These are phyloP conservation scores for Pleuronectes platessa DNA, from an alignment of 2,113 vertebrate genomes.

Conservation along the genomic window DNA sequence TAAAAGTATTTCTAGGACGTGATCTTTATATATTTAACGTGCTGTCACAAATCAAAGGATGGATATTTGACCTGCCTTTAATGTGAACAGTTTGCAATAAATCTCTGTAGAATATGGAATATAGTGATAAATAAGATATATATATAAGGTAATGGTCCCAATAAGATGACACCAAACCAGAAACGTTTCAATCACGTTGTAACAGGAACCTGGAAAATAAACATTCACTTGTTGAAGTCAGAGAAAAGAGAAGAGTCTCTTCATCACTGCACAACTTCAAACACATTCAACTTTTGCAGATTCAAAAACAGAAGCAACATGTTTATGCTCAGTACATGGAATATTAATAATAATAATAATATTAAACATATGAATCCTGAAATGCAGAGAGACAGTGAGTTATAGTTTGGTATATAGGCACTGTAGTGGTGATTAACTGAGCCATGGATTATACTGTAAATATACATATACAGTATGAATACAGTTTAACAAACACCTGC, in stretches of 20 bases:
- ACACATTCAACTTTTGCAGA: not conserved
- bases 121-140: too few species aligned
- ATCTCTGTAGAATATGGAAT: too few species aligned
- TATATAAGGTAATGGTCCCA: too few species aligned
- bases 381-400: not conserved
- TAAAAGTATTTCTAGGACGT: too few species aligned
- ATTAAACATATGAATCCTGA: not conserved
- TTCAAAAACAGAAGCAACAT: not conserved
- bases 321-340: not conserved
- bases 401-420: conserved; percentile 39
- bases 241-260: not conserved
- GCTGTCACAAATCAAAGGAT: too few species aligned
- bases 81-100: too few species aligned
- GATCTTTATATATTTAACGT: too few species aligned
- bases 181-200: too few species aligned
- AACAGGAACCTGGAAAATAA: too few species aligned
- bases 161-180: too few species aligned
- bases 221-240: too few species aligned
- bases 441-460: not conserved
- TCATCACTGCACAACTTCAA: not conserved
- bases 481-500: not conserved
- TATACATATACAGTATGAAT: not conserved
- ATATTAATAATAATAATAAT: not conserved
- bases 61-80: too few species aligned
- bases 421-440: conserved; percentile 32